Percentiles rank a stretch among this genome's conserved stretches.
Conservation (phyloP, 2,888 invertebrate genomes). For the Antheraea yamamai region DNA sequence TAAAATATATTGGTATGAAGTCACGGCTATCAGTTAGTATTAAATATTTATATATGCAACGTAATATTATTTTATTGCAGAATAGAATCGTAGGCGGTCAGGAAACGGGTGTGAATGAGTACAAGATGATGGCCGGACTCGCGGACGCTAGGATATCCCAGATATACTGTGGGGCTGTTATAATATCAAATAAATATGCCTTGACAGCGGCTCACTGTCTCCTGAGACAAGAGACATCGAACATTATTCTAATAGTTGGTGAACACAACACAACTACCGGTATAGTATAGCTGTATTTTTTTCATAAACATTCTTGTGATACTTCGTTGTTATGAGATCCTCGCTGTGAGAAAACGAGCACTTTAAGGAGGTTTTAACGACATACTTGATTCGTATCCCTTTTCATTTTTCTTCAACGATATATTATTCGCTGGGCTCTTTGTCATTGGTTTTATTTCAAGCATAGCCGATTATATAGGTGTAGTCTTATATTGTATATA, state of each 20-base stretch:
- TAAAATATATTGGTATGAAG: no score
- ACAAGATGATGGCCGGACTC: slow-evolving; percentile 60
- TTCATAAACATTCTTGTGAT: not conserved
- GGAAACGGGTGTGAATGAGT: slow-evolving; percentile 63
- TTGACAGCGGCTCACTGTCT: slow-evolving; percentile 83
- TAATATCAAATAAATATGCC: slow-evolving; percentile 69
- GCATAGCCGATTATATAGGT: no score
- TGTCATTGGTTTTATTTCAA: no score
- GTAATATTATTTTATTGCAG: slow-evolving; percentile 38
- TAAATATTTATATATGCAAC: not conserved
- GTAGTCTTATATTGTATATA: no score
- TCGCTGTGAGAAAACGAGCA: not conserved
- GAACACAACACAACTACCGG: slow-evolving; percentile 70
- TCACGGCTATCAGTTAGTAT: no score
- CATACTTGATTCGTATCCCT: no score
- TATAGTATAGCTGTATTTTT: slow-evolving; percentile 27
- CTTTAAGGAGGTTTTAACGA: no score
- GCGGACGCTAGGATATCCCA: slow-evolving; percentile 45
- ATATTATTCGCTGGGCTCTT: no score
- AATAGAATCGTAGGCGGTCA: slow-evolving; percentile 70
- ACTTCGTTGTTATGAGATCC: not conserved
- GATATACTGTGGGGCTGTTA: slow-evolving; percentile 79
- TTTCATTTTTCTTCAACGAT: no score
- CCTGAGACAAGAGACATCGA: slow-evolving; percentile 46
- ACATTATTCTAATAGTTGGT: slow-evolving; percentile 72